Evolutionary conservation across 2,888 invertebrate species (phyloP).

Genomic region (Agonopterix arenella): DNA sequence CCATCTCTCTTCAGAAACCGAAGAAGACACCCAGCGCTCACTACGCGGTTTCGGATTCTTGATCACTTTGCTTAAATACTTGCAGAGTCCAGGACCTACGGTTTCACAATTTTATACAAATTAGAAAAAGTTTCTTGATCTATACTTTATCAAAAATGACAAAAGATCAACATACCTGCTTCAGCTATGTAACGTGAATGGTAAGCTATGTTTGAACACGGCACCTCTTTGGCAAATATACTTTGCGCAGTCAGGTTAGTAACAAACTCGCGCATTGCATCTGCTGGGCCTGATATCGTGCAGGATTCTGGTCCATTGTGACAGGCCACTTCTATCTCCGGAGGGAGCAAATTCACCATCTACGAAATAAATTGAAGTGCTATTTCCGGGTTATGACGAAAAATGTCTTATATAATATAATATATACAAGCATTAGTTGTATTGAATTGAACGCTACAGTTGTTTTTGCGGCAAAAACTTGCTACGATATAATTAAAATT

Average conservation of each 20-base stretch:
- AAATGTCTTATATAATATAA: background rate
- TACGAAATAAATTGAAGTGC: constrained; percentile 7
- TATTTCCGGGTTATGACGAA: too few relatives aligned
- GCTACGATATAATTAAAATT: background rate
- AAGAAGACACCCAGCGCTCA: constrained; percentile 88
- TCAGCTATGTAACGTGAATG: constrained; percentile 85
- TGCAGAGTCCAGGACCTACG: constrained; percentile 58
- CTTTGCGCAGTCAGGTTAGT: constrained; percentile 30
- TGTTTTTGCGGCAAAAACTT: background rate
- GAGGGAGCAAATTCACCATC: constrained; percentile 45
- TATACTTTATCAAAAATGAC: too few relatives aligned
- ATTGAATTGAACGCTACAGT: background rate
- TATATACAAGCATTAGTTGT: background rate
- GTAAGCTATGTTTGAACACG: constrained; percentile 87
- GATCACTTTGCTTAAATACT: constrained; percentile 78
- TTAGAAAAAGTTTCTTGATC: too few relatives aligned
- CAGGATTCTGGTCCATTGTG: constrained; percentile 84
- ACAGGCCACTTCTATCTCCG: constrained; percentile 81
- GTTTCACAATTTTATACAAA: too few relatives aligned
- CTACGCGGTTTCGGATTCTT: constrained; percentile 80
- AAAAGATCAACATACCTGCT: constrained; percentile 37
- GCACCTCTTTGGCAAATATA: constrained; percentile 19
- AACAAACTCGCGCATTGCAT: constrained; percentile 71
- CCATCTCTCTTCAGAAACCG: constrained; percentile 77
- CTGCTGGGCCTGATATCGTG: constrained; percentile 82